Conservation (phyloP, 2,113 vertebrate genomes). For the Cichladusa arquata region DNA sequence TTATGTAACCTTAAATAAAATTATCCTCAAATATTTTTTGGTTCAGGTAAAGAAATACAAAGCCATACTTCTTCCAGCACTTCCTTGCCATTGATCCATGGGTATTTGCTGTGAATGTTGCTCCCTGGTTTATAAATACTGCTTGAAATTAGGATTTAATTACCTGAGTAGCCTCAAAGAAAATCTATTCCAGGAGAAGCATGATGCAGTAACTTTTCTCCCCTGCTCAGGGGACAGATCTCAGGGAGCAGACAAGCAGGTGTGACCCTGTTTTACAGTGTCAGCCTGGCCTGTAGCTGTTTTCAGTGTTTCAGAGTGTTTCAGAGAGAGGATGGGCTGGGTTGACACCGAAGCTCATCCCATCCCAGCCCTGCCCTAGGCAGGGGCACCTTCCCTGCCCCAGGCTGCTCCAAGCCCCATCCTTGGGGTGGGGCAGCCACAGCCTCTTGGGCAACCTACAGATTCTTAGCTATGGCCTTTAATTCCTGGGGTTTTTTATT, state of each 20-base stretch:
- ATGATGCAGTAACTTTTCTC: neutral
- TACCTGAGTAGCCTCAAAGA: neutral
- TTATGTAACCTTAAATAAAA: neutral
- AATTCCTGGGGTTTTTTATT: neutral
- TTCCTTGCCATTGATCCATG: neutral
- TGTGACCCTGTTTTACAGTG: neutral
- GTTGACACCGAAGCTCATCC: neutral
- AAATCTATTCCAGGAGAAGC: neutral
- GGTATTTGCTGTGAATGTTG: neutral
- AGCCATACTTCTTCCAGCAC: neutral
- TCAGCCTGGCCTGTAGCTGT: neutral
- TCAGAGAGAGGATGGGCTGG: neutral
- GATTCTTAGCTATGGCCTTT: neutral
- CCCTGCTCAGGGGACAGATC: accelerated
- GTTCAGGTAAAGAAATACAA: neutral
- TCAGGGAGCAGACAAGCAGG: neutral
- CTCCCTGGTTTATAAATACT: neutral
- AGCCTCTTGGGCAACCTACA: neutral
- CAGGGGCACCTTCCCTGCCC: accelerated
- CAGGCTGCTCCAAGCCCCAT: neutral
- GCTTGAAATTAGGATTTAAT: neutral
- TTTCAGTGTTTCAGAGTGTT: neutral
- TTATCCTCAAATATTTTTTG: neutral
- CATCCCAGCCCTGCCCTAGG: accelerated
- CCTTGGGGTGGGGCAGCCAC: neutral